These are phyloP conservation scores for Lipotes vexillifer DNA, from an alignment of 2,113 vertebrate genomes.

Conservation along the genomic window DNA sequence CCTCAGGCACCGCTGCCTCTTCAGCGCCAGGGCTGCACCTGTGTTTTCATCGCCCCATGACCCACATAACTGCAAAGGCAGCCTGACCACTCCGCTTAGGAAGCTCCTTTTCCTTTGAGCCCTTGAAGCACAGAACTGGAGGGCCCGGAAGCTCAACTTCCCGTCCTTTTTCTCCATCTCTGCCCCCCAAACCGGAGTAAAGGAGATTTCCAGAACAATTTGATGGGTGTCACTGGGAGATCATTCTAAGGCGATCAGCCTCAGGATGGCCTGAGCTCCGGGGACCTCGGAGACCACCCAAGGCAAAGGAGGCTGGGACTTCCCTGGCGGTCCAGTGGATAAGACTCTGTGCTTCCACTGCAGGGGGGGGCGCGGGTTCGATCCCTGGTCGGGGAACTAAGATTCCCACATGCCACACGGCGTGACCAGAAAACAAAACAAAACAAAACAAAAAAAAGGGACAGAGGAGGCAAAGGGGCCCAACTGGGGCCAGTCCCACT, in stretches of 20 bases:
- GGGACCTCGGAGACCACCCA: not conserved
- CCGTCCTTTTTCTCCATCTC: not conserved
- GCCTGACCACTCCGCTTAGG: not conserved
- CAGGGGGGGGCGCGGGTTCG: no score
- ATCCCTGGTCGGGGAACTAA: no score
- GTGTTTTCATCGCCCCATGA: slow-evolving; percentile 1
- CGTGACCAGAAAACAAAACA: no score
- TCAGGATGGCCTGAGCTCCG: not conserved
- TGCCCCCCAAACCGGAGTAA: not conserved
- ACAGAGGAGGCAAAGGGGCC: not conserved
- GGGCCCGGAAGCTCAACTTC: not conserved
- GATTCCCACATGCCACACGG: fast-evolving
- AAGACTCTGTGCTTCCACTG: no score
- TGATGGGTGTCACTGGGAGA: not conserved
- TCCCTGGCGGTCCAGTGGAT: no score
- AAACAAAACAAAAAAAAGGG: no score
- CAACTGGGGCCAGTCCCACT: fast-evolving
- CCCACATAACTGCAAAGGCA: slow-evolving; percentile 26
- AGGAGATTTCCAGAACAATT: not conserved
- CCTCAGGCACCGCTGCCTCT: not conserved
- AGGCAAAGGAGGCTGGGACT: not conserved
- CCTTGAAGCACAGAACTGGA: not conserved
- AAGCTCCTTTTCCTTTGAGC: slow-evolving; percentile 49
- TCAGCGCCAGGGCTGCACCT: not conserved
- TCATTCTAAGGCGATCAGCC: not conserved